These are phyloP conservation scores for Leucophenga varia DNA, from an alignment of 1,140 invertebrate species.

Conservation along the genomic window DNA sequence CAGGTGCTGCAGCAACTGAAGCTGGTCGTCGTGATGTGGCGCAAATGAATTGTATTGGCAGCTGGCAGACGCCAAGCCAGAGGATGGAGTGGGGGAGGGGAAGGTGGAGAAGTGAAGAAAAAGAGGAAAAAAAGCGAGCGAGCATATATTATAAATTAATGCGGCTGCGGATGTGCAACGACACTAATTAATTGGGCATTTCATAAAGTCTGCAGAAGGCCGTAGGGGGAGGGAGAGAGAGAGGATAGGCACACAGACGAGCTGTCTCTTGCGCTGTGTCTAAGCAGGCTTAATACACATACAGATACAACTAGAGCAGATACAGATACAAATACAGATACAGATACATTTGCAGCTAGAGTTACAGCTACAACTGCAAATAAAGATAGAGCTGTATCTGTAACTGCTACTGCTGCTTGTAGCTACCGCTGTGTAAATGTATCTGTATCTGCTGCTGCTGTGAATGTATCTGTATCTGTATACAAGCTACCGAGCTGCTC, in stretches of 20 bases:
- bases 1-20: no score
- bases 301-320: no score
- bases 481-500: conserved; percentile 32
- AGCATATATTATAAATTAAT: conserved; percentile 44
- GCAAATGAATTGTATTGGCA: conserved; percentile 50
- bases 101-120: background rate
- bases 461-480: conserved; percentile 19
- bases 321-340: conserved; percentile 1
- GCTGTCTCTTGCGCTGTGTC: no score
- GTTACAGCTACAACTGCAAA: conserved; percentile 1
- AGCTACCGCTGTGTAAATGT: background rate
- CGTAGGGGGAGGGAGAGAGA: no score
- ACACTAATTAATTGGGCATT: conserved; percentile 47
- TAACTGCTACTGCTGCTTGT: conserved; percentile 3
- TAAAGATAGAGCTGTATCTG: conserved; percentile 7
- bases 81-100: no score
- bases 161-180: conserved; percentile 20
- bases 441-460: conserved; percentile 5
- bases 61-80: conserved; percentile 39
- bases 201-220: no score
- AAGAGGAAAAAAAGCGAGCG: conserved; percentile 12
- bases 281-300: no score
- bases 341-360: conserved; percentile 7
- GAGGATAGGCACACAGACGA: no score
- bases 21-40: conserved; percentile 36